Conservation (phyloP, 1,140 invertebrate species). For the Pseudomyrmex cubaensis region DNA sequence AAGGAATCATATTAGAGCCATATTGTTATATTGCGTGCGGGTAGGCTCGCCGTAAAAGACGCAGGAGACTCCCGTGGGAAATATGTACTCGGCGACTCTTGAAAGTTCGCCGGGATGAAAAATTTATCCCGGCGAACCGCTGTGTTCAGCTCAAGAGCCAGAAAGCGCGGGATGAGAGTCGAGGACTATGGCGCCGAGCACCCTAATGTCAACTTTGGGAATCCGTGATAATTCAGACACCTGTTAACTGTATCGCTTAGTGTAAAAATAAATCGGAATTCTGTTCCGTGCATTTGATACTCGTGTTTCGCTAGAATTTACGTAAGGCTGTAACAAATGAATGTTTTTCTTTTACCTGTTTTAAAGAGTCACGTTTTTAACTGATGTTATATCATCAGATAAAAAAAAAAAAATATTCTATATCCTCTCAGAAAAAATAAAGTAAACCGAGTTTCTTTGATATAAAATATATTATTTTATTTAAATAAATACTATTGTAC, state of each 20-base stretch:
- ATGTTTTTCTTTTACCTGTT: not conserved
- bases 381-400: too few species aligned
- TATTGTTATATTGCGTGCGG: slow-evolving; percentile 77
- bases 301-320: not conserved
- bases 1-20: slow-evolving; percentile 79
- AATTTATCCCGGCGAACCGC: slow-evolving; percentile 60
- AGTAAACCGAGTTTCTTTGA: too few species aligned
- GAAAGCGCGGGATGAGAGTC: slow-evolving; percentile 18
- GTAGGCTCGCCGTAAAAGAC: slow-evolving; percentile 73
- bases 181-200: not conserved
- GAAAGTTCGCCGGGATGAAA: slow-evolving; percentile 57
- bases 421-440: too few species aligned
- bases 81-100: slow-evolving; percentile 66
- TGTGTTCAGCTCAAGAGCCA: slow-evolving; percentile 8
- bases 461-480: slow-evolving; percentile 14
- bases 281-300: not conserved
- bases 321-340: not conserved
- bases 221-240: slow-evolving; percentile 27
- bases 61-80: slow-evolving; percentile 73
- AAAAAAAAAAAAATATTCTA: too few species aligned
- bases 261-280: slow-evolving; percentile 3
- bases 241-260: slow-evolving; percentile 19
- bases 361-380: too few species aligned
- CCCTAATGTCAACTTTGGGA: not conserved
- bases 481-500: slow-evolving; percentile 9